phyloP scores from a whole-genome alignment of 37 sponge, comb jelly and placozoan genomes.

The Beroe forskalii region DNA sequence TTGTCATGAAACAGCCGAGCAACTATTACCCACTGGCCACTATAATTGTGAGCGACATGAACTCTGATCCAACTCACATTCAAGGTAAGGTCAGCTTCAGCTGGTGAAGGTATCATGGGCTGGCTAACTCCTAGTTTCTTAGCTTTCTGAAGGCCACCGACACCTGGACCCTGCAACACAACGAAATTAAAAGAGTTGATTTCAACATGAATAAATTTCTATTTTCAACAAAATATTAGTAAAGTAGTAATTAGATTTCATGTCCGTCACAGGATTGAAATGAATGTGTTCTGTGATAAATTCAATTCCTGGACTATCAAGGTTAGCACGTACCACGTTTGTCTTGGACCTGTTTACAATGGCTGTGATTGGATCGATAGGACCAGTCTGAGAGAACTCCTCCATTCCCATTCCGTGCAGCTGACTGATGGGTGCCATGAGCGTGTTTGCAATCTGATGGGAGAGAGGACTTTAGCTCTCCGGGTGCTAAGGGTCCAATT shows the following conservation, averaged over 20 bases:
- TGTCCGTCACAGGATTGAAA: no score
- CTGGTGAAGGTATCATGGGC: background rate
- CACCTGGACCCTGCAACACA: conserved; percentile 49
- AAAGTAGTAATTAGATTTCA: no score
- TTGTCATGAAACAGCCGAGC: no score
- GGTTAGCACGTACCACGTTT: conserved; percentile 49
- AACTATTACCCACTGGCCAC: no score
- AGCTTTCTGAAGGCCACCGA: conserved; percentile 41
- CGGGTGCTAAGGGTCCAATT: no score
- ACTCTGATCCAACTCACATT: no score
- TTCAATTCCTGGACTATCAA: no score
- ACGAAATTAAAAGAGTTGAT: background rate
- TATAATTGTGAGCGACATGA: no score
- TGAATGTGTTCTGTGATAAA: no score
- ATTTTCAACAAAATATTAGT: no score
- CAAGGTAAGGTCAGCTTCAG: no score
- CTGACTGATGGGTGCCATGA: conserved; percentile 36
- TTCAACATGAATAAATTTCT: background rate
- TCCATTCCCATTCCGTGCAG: conserved; percentile 20
- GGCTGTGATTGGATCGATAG: conserved; percentile 24
- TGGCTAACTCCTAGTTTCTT: conserved; percentile 27
- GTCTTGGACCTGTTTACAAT: conserved; percentile 55
- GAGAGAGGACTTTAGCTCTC: no score
- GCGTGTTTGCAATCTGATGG: background rate
- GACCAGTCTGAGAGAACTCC: conserved; percentile 49